Percentiles rank a stretch among this genome's conserved stretches.
Evolutionary conservation across 2,797 vertebrate genomes (phyloP).

Genomic region (Rhinogobio ventralis): DNA sequence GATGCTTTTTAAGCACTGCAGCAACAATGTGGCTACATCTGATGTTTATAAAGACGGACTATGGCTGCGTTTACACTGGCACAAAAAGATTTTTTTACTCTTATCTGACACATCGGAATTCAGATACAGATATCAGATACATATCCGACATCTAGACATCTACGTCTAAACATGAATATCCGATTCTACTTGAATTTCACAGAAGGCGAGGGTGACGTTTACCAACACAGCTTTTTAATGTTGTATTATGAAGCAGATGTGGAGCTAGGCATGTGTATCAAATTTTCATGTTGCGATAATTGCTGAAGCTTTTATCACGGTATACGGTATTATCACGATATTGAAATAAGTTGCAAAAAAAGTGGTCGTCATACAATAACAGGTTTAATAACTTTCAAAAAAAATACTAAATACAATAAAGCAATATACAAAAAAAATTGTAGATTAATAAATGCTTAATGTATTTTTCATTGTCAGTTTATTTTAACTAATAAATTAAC

Average conservation of each 20-base stretch:
- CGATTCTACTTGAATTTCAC: not conserved
- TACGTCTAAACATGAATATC: not conserved
- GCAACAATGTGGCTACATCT: not conserved
- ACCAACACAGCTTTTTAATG: not conserved
- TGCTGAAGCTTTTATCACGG: too few species aligned
- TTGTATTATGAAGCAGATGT: not conserved
- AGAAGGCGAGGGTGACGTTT: not conserved
- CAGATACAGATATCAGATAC: too few species aligned
- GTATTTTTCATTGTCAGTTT: too few species aligned
- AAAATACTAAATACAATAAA: too few species aligned
- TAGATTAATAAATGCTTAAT: too few species aligned
- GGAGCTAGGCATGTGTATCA: not conserved
- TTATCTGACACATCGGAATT: not conserved
- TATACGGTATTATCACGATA: too few species aligned
- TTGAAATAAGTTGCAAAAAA: too few species aligned
- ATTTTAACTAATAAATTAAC: too few species aligned
- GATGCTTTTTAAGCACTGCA: slow-evolving; percentile 2
- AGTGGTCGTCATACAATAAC: too few species aligned
- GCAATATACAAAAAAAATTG: too few species aligned
- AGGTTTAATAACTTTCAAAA: too few species aligned
- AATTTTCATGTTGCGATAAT: too few species aligned
- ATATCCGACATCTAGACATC: not conserved
- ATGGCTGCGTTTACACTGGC: slow-evolving; percentile 22
- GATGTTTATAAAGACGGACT: slow-evolving; percentile 6
- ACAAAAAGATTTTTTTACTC: not conserved